phyloP scores from a whole-genome alignment of 2,113 vertebrate species.

The Thamnophis sirtalis region DNA sequence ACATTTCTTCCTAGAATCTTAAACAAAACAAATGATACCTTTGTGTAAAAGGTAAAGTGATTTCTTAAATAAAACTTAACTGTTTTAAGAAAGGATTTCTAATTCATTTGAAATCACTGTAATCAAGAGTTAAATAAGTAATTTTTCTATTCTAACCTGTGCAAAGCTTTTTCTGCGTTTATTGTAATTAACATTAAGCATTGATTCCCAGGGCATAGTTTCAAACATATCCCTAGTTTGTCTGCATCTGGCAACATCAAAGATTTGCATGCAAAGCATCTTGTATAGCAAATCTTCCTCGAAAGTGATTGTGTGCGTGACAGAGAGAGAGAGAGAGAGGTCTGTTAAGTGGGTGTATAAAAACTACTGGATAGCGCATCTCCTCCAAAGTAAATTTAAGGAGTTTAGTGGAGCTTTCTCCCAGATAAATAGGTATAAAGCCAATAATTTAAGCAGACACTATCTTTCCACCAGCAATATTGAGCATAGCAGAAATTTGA shows the following conservation, averaged over 20 bases:
- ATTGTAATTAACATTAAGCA: not conserved
- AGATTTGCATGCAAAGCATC: not conserved
- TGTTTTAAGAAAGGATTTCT: slow-evolving; percentile 36
- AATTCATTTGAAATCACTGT: slow-evolving; percentile 38
- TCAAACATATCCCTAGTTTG: not conserved
- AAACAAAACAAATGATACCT: slow-evolving; percentile 10
- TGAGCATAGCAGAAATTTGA: not conserved
- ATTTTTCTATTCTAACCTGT: slow-evolving; percentile 13
- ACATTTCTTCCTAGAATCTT: slow-evolving; percentile 18
- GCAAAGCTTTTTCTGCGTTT: not conserved
- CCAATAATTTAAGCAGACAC: not conserved
- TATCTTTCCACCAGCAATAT: slow-evolving; percentile 11
- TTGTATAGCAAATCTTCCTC: not conserved
- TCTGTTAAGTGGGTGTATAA: not conserved
- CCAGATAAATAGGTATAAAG: not conserved
- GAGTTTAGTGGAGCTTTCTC: not conserved
- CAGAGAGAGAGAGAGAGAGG: too few relatives aligned
- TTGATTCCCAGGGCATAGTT: not conserved
- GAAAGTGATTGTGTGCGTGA: not conserved
- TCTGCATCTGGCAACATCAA: not conserved
- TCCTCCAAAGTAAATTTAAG: not conserved
- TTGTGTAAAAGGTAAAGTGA: slow-evolving; percentile 23
- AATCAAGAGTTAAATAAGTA: slow-evolving; percentile 29
- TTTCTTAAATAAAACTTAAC: not conserved
- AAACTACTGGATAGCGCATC: not conserved